phyloP scores from a whole-genome alignment of 2,113 vertebrate species.

The Gyps fulvus region DNA sequence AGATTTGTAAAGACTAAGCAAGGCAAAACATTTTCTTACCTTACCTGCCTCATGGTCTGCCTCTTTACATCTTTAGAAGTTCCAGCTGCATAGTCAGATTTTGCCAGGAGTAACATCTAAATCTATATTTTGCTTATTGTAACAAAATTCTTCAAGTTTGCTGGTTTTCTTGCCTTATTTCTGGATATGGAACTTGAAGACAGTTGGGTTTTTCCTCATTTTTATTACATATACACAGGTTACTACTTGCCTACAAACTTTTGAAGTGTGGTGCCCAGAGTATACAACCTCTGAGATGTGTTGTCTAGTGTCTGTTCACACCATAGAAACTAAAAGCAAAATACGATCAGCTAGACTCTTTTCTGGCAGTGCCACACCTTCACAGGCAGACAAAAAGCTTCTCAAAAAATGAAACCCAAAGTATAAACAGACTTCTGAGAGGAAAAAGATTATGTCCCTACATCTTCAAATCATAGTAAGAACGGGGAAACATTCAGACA shows the following conservation, averaged over 20 bases:
- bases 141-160: background rate
- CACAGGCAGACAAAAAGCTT: background rate
- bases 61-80: background rate
- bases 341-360: background rate
- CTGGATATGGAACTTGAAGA: background rate
- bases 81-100: background rate
- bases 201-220: background rate
- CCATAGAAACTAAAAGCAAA: background rate
- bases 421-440: background rate
- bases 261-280: background rate
- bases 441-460: background rate
- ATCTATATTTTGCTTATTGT: background rate
- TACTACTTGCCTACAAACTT: background rate
- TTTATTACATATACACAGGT: background rate
- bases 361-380: background rate
- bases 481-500: background rate
- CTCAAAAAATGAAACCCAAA: background rate
- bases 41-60: background rate
- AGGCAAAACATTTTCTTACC: background rate
- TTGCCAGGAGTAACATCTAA: background rate
- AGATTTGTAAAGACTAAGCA: background rate
- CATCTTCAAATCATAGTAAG: background rate
- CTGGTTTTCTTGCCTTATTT: background rate
- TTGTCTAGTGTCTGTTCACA: background rate
- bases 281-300: too few relatives aligned